Evolutionary conservation across 2,797 vertebrate genomes (phyloP).

Genomic region (Hoplostethus mediterraneus): DNA sequence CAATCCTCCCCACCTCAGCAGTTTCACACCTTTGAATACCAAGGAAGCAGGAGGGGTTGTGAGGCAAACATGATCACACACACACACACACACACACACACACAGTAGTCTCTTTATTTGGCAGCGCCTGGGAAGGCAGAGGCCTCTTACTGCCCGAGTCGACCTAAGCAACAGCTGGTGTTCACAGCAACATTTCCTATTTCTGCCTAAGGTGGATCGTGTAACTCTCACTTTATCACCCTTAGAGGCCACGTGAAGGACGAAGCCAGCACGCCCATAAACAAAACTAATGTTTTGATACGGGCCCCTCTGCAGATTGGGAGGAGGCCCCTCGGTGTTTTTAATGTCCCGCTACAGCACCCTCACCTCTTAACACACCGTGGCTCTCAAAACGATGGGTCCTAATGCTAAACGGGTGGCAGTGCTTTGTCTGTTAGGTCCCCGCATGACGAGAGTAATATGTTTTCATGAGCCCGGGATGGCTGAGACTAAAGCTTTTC

Average conservation of each 20-base stretch:
- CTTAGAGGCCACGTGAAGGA: slow-evolving; percentile 94
- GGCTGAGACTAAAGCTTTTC: not conserved
- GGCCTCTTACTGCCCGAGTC: slow-evolving; percentile 74
- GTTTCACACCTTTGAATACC: slow-evolving; percentile 71
- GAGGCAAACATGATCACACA: not conserved
- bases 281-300: slow-evolving; percentile 92
- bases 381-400: slow-evolving; percentile 6
- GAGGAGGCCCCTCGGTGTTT: slow-evolving; percentile 37
- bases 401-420: slow-evolving; percentile 2
- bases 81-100: slow-evolving; percentile 39
- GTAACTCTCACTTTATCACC: slow-evolving; percentile 96
- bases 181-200: slow-evolving; percentile 90
- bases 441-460: not conserved
- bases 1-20: slow-evolving; percentile 68
- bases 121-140: slow-evolving; percentile 83
- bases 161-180: slow-evolving; percentile 91
- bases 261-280: slow-evolving; percentile 86
- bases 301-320: slow-evolving; percentile 60
- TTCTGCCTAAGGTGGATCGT: slow-evolving; percentile 90
- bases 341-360: slow-evolving; percentile 27
- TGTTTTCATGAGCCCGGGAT: not conserved
- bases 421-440: slow-evolving; percentile 2
- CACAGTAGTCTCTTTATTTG: slow-evolving; percentile 85
- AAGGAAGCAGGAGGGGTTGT: slow-evolving; percentile 38
- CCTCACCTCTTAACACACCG: slow-evolving; percentile 16